These are phyloP conservation scores for Capromys pilorides DNA, from an alignment of 2,797 vertebrate genomes.

Conservation along the genomic window DNA sequence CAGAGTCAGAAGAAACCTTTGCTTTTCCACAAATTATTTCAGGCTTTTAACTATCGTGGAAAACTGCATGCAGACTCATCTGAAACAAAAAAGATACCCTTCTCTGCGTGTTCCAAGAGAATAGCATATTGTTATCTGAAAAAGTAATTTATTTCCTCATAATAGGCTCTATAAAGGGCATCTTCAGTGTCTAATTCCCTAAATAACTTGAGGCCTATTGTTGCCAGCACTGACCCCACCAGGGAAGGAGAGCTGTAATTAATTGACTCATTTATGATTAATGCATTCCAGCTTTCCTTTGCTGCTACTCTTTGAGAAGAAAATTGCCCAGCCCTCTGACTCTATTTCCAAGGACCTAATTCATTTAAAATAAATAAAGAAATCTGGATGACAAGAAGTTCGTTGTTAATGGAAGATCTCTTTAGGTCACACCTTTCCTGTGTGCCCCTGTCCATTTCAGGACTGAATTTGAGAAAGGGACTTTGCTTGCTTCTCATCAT, in stretches of 20 bases:
- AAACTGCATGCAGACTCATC: conserved; percentile 69
- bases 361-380: conserved; percentile 76
- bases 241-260: conserved; percentile 82
- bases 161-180: conserved; percentile 85
- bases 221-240: conserved; percentile 77
- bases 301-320: conserved; percentile 71
- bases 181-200: conserved; percentile 77
- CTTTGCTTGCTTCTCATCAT: neutral
- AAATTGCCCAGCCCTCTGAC: conserved; percentile 80
- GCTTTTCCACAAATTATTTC: conserved; percentile 72
- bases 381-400: conserved; percentile 68
- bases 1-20: conserved; percentile 69
- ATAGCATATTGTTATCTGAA: conserved; percentile 78
- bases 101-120: conserved; percentile 71
- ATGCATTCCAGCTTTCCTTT: conserved; percentile 80
- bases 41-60: conserved; percentile 79
- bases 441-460: neutral
- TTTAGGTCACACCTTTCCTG: neutral
- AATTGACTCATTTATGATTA: conserved; percentile 86
- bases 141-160: conserved; percentile 83
- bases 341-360: conserved; percentile 77
- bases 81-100: conserved; percentile 54
- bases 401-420: neutral
- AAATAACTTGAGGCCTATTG: conserved; percentile 81
- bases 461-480: neutral